Evolutionary conservation across 35 echinoderm and acorn worm genomes (phyloP).

Genomic region (Acanthaster planci): DNA sequence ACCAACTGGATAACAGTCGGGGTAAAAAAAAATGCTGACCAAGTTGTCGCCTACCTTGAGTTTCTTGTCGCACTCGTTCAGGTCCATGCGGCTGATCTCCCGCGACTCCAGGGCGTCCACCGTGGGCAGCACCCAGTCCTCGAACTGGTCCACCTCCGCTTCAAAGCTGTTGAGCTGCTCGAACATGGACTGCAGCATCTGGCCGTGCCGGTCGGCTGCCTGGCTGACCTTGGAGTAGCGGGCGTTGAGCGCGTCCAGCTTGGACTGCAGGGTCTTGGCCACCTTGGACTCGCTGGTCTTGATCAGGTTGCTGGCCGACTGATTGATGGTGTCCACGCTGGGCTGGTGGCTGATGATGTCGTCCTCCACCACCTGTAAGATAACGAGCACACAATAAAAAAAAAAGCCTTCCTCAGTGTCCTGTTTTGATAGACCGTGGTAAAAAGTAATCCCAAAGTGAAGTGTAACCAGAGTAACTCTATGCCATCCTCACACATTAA

Average conservation of each 20-base stretch:
- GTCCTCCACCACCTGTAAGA: slow-evolving; percentile 72
- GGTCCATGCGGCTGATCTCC: slow-evolving; percentile 43
- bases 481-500: no score
- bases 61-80: slow-evolving; percentile 65
- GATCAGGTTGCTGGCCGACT: slow-evolving; percentile 61
- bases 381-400: no score
- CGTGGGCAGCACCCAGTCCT: slow-evolving; percentile 88
- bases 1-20: no score
- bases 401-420: no score
- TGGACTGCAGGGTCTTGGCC: slow-evolving; percentile 69
- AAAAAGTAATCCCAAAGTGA: no score
- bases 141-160: slow-evolving; percentile 83
- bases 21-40: no score
- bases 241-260: slow-evolving; percentile 78
- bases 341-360: slow-evolving; percentile 81
- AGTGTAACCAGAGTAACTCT: no score
- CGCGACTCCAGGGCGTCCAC: slow-evolving; percentile 75
- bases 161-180: slow-evolving; percentile 82
- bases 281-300: slow-evolving; percentile 77
- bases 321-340: slow-evolving; percentile 66
- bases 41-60: no score
- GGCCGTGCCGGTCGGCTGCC: slow-evolving; percentile 66
- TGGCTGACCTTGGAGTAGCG: slow-evolving; percentile 72
- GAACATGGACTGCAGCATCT: slow-evolving; percentile 61
- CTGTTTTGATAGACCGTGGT: no score